phyloP scores from a whole-genome alignment of 2,113 vertebrate genomes.

The Oriolus oriolus region DNA sequence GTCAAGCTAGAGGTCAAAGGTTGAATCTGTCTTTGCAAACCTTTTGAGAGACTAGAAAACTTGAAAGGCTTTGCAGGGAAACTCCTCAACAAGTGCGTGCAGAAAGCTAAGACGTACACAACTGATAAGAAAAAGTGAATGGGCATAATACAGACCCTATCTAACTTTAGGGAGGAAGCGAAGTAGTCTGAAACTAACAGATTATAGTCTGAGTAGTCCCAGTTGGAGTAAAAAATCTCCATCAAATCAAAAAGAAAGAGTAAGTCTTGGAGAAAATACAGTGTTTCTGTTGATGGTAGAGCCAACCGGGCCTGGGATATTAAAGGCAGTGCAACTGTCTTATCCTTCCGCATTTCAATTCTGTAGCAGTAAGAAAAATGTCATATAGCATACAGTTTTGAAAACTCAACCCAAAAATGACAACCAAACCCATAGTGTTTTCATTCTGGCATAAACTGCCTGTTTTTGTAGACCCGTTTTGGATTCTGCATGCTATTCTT shows the following conservation, averaged over 20 bases:
- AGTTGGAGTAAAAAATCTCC: background rate
- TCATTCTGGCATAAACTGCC: background rate
- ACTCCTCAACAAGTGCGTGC: background rate
- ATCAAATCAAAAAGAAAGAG: background rate
- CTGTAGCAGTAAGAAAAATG: background rate
- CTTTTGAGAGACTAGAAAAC: background rate
- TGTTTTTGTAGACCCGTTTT: background rate
- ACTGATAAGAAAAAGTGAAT: background rate
- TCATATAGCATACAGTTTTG: background rate
- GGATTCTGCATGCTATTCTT: background rate
- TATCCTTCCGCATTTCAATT: background rate
- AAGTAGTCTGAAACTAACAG: background rate
- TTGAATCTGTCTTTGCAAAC: background rate
- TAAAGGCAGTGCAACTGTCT: background rate
- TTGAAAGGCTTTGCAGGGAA: background rate
- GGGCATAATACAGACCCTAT: background rate
- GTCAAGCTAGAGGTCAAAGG: background rate
- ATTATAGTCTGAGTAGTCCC: background rate
- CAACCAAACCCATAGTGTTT: background rate
- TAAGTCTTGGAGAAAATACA: background rate
- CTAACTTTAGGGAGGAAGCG: background rate
- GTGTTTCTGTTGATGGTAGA: background rate
- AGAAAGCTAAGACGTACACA: background rate
- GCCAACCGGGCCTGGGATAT: background rate
- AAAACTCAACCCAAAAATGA: background rate